Conservation (phyloP, 1,140 invertebrate genomes). For the Achatina immaculata region DNA sequence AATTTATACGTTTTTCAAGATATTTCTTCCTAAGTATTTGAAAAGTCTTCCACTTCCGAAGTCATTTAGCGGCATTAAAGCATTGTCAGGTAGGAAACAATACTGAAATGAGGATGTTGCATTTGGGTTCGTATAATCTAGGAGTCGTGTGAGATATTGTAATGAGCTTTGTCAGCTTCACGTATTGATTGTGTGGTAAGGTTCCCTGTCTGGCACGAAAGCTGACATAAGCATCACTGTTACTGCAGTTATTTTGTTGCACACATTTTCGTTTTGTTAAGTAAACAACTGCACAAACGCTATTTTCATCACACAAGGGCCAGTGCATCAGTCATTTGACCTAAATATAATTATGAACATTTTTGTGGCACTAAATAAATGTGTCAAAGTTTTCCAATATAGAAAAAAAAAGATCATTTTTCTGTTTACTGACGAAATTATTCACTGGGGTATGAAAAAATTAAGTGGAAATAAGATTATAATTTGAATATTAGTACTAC, state of each 20-base stretch:
- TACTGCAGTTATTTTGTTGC: not conserved
- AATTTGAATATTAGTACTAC: too few relatives aligned
- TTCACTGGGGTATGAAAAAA: too few relatives aligned
- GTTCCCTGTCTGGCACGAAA: not conserved
- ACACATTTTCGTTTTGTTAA: too few relatives aligned
- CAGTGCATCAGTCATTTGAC: too few relatives aligned
- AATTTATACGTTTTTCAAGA: slow-evolving; percentile 42
- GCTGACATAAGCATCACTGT: not conserved
- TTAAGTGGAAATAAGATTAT: too few relatives aligned
- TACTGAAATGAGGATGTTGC: not conserved
- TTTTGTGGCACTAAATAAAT: too few relatives aligned
- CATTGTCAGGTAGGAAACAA: slow-evolving; percentile 41
- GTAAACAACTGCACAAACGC: too few relatives aligned
- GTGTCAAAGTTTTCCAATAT: too few relatives aligned
- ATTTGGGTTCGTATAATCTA: not conserved
- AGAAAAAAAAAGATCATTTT: too few relatives aligned
- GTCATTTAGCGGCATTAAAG: slow-evolving; percentile 44
- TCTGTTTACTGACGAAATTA: too few relatives aligned
- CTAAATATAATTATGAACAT: too few relatives aligned
- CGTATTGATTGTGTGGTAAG: not conserved
- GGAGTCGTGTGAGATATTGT: not conserved
- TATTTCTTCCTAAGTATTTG: slow-evolving; percentile 47
- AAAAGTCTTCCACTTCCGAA: slow-evolving; percentile 47
- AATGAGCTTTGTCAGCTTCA: not conserved
- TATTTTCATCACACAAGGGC: too few relatives aligned